These are phyloP conservation scores for Nomada flava DNA, from an alignment of 2,888 invertebrate genomes.

Conservation along the genomic window DNA sequence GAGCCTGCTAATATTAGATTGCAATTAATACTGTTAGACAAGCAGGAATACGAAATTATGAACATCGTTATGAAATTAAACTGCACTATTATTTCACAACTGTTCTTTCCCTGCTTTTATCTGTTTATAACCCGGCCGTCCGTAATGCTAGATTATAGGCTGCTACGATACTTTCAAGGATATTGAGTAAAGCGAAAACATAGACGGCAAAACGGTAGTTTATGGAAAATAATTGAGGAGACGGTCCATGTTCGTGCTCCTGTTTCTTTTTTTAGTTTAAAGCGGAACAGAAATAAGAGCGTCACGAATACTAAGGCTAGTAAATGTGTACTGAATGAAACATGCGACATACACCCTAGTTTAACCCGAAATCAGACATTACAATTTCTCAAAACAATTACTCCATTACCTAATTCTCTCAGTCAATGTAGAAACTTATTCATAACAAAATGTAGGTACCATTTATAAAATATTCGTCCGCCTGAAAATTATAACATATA, in stretches of 20 bases:
- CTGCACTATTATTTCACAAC: slow-evolving; percentile 10
- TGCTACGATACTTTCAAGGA: slow-evolving; percentile 1
- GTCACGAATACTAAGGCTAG: neutral
- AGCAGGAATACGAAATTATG: neutral
- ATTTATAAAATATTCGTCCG: no score
- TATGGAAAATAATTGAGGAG: neutral
- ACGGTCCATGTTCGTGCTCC: neutral
- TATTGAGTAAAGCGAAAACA: neutral
- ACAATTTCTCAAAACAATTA: no score
- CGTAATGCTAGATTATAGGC: slow-evolving; percentile 7
- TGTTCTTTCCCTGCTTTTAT: slow-evolving; percentile 5
- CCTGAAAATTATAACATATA: no score
- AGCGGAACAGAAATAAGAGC: neutral
- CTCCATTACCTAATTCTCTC: no score
- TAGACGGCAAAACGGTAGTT: neutral
- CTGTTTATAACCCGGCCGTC: neutral
- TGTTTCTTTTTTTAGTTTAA: neutral
- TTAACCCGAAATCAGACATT: neutral
- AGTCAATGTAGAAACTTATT: no score
- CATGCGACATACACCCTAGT: no score
- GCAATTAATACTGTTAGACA: neutral
- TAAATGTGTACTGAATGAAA: neutral
- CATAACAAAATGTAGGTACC: no score
- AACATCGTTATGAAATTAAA: neutral
- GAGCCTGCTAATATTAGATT: slow-evolving; percentile 6